Conservation (phyloP, 1,140 invertebrate species). For the Mesaphorura yosii region DNA sequence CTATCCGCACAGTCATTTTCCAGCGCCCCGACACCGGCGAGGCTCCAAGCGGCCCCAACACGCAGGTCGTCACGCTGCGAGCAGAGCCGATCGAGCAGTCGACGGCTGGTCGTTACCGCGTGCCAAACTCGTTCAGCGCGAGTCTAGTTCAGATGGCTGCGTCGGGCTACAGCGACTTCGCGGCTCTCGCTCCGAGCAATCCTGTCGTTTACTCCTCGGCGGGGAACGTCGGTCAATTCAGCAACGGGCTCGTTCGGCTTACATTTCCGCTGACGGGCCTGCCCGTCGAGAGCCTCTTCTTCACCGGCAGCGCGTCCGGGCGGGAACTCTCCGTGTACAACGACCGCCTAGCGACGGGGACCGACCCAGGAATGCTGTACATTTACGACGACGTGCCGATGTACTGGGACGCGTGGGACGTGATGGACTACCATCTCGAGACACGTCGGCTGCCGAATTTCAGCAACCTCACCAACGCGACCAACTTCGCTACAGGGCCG, state of each 20-base stretch:
- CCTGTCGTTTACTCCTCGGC: slow-evolving; percentile 9
- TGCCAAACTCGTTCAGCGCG: slow-evolving; percentile 24
- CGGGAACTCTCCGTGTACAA: slow-evolving; percentile 11
- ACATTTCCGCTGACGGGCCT: slow-evolving; percentile 12
- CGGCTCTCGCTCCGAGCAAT: slow-evolving; percentile 11
- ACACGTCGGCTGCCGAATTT: background rate
- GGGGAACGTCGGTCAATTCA: slow-evolving; percentile 7
- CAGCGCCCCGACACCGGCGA: slow-evolving; percentile 14
- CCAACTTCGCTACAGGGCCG: background rate
- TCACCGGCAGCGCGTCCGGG: slow-evolving; percentile 11
- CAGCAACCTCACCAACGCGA: background rate
- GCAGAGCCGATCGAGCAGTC: slow-evolving; percentile 9
- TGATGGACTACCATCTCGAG: slow-evolving; percentile 39
- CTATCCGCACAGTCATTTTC: slow-evolving; percentile 20
- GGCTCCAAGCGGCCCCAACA: slow-evolving; percentile 16
- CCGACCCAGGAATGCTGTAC: slow-evolving; percentile 29
- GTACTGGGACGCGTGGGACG: slow-evolving; percentile 49
- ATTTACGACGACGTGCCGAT: slow-evolving; percentile 46
- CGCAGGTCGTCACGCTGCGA: slow-evolving; percentile 16
- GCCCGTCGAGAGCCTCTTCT: slow-evolving; percentile 20
- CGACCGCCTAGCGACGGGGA: slow-evolving; percentile 18
- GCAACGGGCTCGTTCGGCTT: slow-evolving; percentile 13
- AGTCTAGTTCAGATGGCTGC: slow-evolving; percentile 16
- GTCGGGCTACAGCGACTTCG: slow-evolving; percentile 16
- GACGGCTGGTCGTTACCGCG: slow-evolving; percentile 17